These are phyloP conservation scores for Esox lucius DNA, from an alignment of 2,797 vertebrate genomes.

Conservation along the genomic window DNA sequence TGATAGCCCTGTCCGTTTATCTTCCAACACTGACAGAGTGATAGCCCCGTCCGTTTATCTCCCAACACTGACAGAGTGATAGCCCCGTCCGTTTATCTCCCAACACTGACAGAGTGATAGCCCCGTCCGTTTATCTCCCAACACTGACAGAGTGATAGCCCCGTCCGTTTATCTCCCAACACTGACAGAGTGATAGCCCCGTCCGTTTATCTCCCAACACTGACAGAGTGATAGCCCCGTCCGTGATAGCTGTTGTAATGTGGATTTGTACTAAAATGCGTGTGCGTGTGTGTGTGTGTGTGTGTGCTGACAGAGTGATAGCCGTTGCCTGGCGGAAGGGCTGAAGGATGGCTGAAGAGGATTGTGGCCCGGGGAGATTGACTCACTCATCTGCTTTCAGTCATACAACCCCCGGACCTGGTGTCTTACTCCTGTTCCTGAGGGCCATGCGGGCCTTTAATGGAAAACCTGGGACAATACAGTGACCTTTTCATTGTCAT, in stretches of 20 bases:
- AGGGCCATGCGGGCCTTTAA: not conserved
- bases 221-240: no score
- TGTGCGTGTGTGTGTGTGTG: not conserved
- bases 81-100: no score
- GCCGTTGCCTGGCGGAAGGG: not conserved
- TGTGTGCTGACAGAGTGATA: not conserved
- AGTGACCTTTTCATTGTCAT: not conserved
- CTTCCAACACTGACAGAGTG: no score
- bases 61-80: no score
- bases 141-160: no score
- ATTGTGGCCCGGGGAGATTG: not conserved
- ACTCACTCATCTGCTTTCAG: not conserved
- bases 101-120: no score
- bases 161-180: no score
- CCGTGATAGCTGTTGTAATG: not conserved
- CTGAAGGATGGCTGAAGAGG: not conserved
- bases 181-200: no score
- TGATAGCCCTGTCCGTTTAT: no score
- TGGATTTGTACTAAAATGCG: constrained; percentile 3
- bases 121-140: no score
- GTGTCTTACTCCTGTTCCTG: not conserved
- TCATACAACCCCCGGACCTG: not conserved
- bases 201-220: no score
- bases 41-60: no score
- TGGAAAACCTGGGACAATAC: not conserved